phyloP scores from a whole-genome alignment of 2,888 invertebrate genomes.

The Spicauda simplicius region DNA sequence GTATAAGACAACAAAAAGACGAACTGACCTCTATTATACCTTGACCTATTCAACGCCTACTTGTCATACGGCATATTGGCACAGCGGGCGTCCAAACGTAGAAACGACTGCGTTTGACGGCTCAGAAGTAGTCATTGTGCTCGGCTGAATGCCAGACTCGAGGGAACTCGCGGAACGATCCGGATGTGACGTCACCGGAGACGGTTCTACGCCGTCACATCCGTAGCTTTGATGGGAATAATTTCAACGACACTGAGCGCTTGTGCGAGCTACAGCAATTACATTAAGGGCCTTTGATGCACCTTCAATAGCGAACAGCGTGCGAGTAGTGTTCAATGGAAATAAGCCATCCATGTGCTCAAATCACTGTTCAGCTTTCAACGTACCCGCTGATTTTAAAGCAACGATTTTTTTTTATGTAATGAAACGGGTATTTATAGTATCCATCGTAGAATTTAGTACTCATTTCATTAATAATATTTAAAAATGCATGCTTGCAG shows the following conservation, averaged over 20 bases:
- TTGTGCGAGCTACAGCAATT: conserved; percentile 23
- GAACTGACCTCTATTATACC: conserved; percentile 1
- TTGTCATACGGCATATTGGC: conserved; percentile 9
- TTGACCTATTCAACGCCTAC: conserved; percentile 7
- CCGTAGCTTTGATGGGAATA: conserved; percentile 21
- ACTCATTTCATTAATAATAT: neutral
- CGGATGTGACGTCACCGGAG: conserved; percentile 31
- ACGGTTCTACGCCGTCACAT: conserved; percentile 20
- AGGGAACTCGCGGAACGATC: conserved; percentile 9
- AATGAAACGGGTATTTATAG: neutral
- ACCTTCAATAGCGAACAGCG: conserved; percentile 19
- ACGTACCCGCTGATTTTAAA: conserved; percentile 19
- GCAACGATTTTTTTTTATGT: conserved; percentile 13
- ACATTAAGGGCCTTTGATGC: conserved; percentile 27
- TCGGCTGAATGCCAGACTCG: conserved; percentile 27
- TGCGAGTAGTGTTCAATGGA: conserved; percentile 27
- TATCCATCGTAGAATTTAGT: neutral
- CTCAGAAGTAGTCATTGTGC: conserved; percentile 21
- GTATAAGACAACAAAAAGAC: neutral
- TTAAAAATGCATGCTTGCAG: no score
- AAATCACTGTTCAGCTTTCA: conserved; percentile 17
- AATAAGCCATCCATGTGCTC: conserved; percentile 19
- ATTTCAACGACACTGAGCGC: conserved; percentile 29
- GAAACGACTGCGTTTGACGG: conserved; percentile 20
- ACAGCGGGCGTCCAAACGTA: neutral